These are phyloP conservation scores for Stictocephala bisonia DNA, from an alignment of 2,888 invertebrate species.

Conservation along the genomic window DNA sequence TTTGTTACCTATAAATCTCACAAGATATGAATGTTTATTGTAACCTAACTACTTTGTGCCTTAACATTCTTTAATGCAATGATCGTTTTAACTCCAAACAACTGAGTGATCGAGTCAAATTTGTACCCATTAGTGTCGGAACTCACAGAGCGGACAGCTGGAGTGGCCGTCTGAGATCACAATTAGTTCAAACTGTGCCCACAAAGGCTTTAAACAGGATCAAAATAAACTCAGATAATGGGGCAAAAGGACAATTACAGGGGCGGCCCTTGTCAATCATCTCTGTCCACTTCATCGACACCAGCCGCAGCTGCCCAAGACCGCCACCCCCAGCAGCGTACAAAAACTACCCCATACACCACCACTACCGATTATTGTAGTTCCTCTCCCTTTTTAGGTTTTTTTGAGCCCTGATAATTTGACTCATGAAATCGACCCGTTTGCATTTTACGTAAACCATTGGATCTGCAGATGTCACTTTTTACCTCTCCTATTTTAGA, in stretches of 20 bases:
- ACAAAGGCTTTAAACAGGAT: neutral
- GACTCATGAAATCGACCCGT: neutral
- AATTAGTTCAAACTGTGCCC: neutral
- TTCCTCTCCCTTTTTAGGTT: constrained; percentile 6
- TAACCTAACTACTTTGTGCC: too few species aligned
- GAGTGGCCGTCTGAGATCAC: constrained; percentile 16
- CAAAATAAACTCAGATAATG: neutral
- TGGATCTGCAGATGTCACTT: too few species aligned
- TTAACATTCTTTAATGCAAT: too few species aligned
- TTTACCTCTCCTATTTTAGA: too few species aligned
- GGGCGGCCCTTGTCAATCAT: constrained; percentile 23
- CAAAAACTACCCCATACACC: too few species aligned
- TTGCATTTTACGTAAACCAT: too few species aligned
- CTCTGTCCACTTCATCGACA: constrained; percentile 15
- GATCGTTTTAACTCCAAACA: too few species aligned
- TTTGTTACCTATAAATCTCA: too few species aligned
- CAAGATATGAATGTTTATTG: too few species aligned
- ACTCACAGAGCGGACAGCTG: constrained; percentile 2
- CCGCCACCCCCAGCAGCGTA: neutral
- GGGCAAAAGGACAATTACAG: neutral
- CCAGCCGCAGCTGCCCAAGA: neutral
- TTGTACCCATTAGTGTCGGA: too few species aligned
- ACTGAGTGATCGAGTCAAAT: too few species aligned
- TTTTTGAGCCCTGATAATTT: constrained; percentile 23
- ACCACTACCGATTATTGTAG: constrained; percentile 24